phyloP scores from a whole-genome alignment of 2,113 vertebrate genomes.

The Haemorhous mexicanus region DNA sequence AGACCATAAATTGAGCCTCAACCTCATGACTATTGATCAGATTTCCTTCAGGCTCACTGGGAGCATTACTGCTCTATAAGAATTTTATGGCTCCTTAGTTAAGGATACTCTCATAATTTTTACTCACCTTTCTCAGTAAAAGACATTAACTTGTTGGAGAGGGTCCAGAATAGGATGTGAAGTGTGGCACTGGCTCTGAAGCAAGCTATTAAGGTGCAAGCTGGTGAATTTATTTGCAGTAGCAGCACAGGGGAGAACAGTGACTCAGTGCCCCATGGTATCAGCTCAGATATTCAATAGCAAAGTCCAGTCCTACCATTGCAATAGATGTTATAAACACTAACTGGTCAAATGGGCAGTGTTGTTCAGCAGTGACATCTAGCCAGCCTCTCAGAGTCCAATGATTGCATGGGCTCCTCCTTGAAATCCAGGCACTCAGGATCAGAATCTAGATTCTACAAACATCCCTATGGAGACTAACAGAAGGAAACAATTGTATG shows the following conservation, averaged over 20 bases:
- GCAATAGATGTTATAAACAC: neutral
- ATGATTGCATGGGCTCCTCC: neutral
- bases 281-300: neutral
- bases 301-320: neutral
- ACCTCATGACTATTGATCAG: neutral
- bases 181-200: slow-evolving; percentile 2
- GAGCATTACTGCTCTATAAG: slow-evolving; percentile 26
- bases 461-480: neutral
- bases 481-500: neutral
- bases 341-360: neutral
- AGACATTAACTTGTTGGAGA: slow-evolving; percentile 32
- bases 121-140: slow-evolving; percentile 22
- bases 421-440: neutral
- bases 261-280: neutral
- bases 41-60: neutral
- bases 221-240: neutral
- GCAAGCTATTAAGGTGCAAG: neutral
- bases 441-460: neutral
- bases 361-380: neutral
- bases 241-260: neutral
- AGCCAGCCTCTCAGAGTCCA: neutral
- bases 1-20: neutral
- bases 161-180: neutral
- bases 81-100: slow-evolving; percentile 37
- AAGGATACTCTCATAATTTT: slow-evolving; percentile 51